Percentiles rank a stretch among this genome's conserved stretches.
Conservation (phyloP, 1,140 invertebrate species). For the Ptiloglossa arizonensis region DNA sequence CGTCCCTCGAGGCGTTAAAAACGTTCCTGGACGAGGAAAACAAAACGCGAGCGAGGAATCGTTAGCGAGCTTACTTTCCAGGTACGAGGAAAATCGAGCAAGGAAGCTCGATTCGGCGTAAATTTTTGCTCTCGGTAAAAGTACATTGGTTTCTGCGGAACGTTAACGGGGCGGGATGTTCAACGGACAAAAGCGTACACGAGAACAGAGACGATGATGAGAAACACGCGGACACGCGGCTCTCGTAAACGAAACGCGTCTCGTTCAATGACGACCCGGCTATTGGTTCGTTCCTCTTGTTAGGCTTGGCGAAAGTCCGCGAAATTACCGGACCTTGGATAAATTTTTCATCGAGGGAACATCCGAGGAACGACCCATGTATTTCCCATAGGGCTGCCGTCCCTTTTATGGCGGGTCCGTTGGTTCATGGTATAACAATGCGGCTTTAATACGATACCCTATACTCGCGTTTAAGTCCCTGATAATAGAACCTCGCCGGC, state of each 20-base stretch:
- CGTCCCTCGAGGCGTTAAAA: too few species aligned
- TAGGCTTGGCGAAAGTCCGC: background rate
- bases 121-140: too few species aligned
- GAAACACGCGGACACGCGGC: background rate
- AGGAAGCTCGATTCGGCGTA: too few species aligned
- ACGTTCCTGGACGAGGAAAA: too few species aligned
- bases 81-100: too few species aligned
- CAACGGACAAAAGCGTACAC: background rate
- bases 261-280: background rate
- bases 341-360: conserved; percentile 58
- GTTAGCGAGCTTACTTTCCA: too few species aligned
- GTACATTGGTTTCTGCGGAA: too few species aligned
- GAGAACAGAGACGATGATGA: background rate
- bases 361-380: conserved; percentile 34
- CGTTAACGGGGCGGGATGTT: background rate
- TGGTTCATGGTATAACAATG: conserved; percentile 72
- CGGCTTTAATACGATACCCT: conserved; percentile 73
- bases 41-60: too few species aligned
- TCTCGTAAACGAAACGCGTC: background rate
- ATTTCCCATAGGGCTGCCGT: conserved; percentile 71
- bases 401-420: conserved; percentile 66
- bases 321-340: conserved; percentile 35
- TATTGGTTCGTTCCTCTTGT: background rate
- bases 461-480: conserved; percentile 73
- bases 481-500: conserved; percentile 71